Evolutionary conservation across 2,888 invertebrate species (phyloP).

Genomic region (Monoplex corrugatus): DNA sequence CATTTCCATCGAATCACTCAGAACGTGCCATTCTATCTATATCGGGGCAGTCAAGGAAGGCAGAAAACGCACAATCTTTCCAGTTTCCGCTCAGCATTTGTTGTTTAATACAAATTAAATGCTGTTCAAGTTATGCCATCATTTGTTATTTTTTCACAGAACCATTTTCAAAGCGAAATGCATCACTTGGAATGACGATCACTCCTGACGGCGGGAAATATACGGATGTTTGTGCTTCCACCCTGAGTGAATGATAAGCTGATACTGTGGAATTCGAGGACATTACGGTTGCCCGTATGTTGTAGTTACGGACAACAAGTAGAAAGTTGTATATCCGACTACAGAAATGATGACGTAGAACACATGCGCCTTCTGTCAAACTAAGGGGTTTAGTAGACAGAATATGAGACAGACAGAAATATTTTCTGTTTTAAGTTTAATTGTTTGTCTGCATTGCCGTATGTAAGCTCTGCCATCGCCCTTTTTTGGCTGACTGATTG

Average conservation of each 20-base stretch:
- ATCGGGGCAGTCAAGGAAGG: conserved; percentile 7
- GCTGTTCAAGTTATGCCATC: conserved; percentile 49
- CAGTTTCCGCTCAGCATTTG: conserved; percentile 48
- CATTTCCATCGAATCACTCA: conserved; percentile 49
- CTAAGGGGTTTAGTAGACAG: too few species aligned
- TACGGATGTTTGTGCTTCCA: conserved; percentile 48
- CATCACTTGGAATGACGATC: conserved; percentile 31
- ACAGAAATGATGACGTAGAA: conserved; percentile 55
- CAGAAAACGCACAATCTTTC: conserved; percentile 35
- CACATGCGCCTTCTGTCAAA: background rate
- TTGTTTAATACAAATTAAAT: conserved; percentile 38
- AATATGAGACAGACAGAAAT: too few species aligned
- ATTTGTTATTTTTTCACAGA: conserved; percentile 26
- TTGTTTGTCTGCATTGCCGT: too few species aligned
- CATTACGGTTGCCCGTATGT: conserved; percentile 74
- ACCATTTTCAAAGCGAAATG: conserved; percentile 21
- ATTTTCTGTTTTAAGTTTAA: too few species aligned
- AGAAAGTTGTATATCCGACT: conserved; percentile 36
- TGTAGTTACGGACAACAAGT: conserved; percentile 79
- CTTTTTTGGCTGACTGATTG: too few species aligned
- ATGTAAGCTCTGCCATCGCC: too few species aligned
- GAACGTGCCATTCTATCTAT: conserved; percentile 38
- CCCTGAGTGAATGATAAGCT: conserved; percentile 67
- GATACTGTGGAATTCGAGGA: conserved; percentile 74
- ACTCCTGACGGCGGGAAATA: conserved; percentile 43